phyloP scores from a whole-genome alignment of 1,140 invertebrate species.

The Conus ventricosus region DNA sequence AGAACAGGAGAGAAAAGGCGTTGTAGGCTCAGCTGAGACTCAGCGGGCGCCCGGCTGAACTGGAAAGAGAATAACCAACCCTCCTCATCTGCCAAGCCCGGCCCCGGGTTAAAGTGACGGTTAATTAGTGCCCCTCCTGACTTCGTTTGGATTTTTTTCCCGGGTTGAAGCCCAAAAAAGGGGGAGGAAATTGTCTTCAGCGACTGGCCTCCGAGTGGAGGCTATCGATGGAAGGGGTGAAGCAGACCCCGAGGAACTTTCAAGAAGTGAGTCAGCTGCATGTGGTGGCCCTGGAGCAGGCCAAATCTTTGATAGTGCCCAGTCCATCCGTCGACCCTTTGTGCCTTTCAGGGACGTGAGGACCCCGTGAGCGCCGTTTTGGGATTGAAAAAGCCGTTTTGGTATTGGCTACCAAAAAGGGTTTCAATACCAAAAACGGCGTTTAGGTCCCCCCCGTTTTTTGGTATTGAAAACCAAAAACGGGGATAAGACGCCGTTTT shows the following conservation, averaged over 20 bases:
- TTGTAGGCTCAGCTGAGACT: neutral
- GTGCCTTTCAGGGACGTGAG: neutral
- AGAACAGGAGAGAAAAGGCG: too few relatives aligned
- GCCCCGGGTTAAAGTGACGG: too few relatives aligned
- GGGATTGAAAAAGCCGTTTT: too few relatives aligned
- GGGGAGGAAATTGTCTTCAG: neutral
- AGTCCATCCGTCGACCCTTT: neutral
- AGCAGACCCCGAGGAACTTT: neutral
- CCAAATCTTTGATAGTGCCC: neutral
- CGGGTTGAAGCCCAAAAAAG: neutral
- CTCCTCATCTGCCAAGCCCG: neutral
- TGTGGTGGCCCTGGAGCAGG: neutral
- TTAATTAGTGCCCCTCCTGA: neutral
- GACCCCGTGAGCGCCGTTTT: neutral
- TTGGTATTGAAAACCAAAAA: too few relatives aligned
- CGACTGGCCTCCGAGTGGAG: neutral
- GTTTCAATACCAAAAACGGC: too few relatives aligned
- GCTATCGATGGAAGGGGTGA: neutral
- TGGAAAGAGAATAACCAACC: neutral
- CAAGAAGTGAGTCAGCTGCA: neutral
- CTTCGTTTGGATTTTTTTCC: neutral
- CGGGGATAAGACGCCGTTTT: too few relatives aligned
- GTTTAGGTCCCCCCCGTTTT: too few relatives aligned
- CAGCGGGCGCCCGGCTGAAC: neutral
- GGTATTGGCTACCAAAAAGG: too few relatives aligned